Conservation (phyloP, 92 coral and sea anemone species). For the Pocillopora meandrina region DNA sequence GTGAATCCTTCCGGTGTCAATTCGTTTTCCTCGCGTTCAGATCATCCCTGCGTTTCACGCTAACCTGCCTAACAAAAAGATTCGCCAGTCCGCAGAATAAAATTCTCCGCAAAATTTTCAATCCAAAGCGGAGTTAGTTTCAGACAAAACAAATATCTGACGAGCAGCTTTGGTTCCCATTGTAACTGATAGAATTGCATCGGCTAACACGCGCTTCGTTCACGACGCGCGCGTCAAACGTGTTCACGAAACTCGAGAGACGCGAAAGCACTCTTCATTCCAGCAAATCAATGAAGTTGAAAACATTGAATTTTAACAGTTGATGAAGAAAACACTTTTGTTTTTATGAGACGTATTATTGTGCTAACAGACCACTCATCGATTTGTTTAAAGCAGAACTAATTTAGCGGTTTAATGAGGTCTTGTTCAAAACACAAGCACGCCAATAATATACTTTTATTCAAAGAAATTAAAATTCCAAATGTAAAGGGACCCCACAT, state of each 20-base stretch:
- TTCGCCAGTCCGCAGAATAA: too few species aligned
- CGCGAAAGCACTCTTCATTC: constrained; percentile 9
- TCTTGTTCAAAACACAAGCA: background rate
- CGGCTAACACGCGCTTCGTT: background rate
- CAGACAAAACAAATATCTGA: background rate
- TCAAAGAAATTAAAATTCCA: constrained; percentile 1
- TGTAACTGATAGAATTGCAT: background rate
- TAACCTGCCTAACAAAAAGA: too few species aligned
- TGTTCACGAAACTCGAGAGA: background rate
- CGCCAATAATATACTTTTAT: background rate
- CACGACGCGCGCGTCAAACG: background rate
- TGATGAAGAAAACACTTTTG: constrained; percentile 8
- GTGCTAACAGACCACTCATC: background rate
- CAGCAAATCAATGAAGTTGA: background rate
- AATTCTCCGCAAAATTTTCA: too few species aligned
- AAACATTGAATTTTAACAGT: background rate
- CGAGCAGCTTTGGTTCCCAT: background rate
- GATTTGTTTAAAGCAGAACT: background rate
- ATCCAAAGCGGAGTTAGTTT: too few species aligned
- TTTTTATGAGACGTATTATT: background rate
- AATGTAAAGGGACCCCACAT: background rate
- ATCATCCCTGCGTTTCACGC: too few species aligned
- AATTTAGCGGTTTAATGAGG: background rate
- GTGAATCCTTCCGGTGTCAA: too few species aligned
- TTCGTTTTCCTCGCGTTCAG: too few species aligned